A percentile compares a stretch with the other conserved stretches of the same genome.
phyloP scores from a whole-genome alignment of 2,888 invertebrate species.

The Microctonus brassicae region DNA sequence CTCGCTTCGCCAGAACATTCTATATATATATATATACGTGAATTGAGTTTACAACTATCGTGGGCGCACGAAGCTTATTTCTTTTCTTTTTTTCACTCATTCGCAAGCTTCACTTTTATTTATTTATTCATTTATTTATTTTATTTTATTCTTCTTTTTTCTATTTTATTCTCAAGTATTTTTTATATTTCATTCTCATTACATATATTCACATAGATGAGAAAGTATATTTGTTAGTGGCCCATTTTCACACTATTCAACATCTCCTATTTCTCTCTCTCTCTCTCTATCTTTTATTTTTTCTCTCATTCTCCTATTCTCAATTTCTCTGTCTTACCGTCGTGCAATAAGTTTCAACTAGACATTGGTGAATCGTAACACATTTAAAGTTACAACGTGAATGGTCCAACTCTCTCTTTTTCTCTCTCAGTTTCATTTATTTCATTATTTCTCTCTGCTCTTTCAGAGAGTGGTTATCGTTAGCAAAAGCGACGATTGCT shows the following conservation, averaged over 20 bases:
- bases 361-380: slow-evolving; percentile 9
- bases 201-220: background rate
- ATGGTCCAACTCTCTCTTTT: background rate
- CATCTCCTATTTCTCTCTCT: background rate
- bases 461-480: background rate
- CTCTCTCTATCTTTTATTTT: background rate
- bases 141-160: background rate
- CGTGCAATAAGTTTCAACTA: background rate
- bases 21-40: background rate
- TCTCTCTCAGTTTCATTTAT: background rate
- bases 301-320: no score
- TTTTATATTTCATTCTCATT: background rate
- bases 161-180: background rate
- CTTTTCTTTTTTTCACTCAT: background rate
- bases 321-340: no score
- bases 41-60: background rate
- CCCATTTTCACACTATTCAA: background rate
- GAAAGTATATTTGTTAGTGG: background rate
- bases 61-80: background rate
- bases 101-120: background rate
- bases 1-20: background rate
- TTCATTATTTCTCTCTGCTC: background rate
- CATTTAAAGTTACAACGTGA: background rate
- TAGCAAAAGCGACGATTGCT: no score
- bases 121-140: background rate